Conservation (phyloP, 2,797 vertebrate genomes). For the Siniperca undulata region DNA sequence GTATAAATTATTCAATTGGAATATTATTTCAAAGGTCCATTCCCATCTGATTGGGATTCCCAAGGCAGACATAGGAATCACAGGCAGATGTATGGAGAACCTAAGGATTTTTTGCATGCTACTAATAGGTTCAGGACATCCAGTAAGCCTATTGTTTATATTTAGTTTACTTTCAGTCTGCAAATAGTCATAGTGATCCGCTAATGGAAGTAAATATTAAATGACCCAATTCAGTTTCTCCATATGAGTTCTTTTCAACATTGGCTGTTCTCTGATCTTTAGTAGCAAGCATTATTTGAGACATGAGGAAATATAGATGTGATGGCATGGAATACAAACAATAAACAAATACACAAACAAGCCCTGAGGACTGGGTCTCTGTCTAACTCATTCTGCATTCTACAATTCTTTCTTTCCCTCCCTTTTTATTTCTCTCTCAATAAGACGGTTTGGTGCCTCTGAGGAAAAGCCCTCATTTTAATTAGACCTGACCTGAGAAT, state of each 20-base stretch:
- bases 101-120: conserved; percentile 31
- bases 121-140: conserved; percentile 58
- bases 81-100: conserved; percentile 57
- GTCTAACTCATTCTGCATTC: conserved; percentile 71
- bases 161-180: conserved; percentile 39
- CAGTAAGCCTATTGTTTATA: conserved; percentile 29
- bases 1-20: conserved; percentile 83
- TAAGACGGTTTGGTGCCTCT: conserved; percentile 81
- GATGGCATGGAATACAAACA: conserved; percentile 68
- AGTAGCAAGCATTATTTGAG: conserved; percentile 52
- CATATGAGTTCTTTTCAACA: conserved; percentile 51
- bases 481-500: conserved; percentile 87
- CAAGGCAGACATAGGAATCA: conserved; percentile 45
- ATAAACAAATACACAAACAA: conserved; percentile 70
- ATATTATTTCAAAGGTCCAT: conserved; percentile 81
- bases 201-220: conserved; percentile 59
- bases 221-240: conserved; percentile 50
- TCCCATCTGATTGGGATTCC: conserved; percentile 74
- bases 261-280: conserved; percentile 54
- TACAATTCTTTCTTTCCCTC: conserved; percentile 69
- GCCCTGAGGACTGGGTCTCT: conserved; percentile 64
- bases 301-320: conserved; percentile 57
- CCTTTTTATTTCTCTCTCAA: conserved; percentile 78
- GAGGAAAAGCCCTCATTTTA: conserved; percentile 85
- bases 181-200: conserved; percentile 37